Conservation (phyloP, 1,140 invertebrate species). For the Ridgeia piscesae region DNA sequence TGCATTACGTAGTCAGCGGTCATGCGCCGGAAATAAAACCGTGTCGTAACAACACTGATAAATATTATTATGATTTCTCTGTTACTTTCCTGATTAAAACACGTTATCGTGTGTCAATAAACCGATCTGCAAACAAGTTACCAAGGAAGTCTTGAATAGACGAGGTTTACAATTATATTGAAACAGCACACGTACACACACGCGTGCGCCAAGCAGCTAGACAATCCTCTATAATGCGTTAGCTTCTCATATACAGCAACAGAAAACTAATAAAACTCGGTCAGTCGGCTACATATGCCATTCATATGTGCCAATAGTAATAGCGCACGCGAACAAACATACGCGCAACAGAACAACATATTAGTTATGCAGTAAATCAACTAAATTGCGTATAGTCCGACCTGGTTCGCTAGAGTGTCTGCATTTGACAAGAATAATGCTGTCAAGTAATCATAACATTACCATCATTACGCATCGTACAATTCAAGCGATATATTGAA, state of each 20-base stretch:
- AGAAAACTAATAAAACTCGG: not conserved
- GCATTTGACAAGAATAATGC: no score
- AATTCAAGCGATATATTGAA: no score
- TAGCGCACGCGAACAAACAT: no score
- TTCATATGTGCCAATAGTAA: not conserved
- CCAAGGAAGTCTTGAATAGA: not conserved
- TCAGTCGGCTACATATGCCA: not conserved
- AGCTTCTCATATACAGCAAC: no score
- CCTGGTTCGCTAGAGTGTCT: no score
- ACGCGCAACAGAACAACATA: no score
- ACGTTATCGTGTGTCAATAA: not conserved
- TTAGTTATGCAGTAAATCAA: no score
- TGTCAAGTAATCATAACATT: no score
- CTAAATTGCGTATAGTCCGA: no score
- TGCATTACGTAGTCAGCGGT: not conserved
- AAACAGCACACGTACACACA: not conserved
- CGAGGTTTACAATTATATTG: not conserved
- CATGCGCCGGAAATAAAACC: not conserved
- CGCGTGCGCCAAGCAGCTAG: not conserved
- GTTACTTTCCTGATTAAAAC: not conserved
- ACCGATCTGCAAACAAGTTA: not conserved
- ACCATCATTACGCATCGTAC: no score
- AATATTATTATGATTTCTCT: not conserved
- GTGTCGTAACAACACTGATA: not conserved
- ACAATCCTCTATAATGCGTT: no score